Evolutionary conservation across 2,888 invertebrate species (phyloP), one percentile per base, ranked within the genome.

Genomic region (Branchipolynoe longqiensis): DNA sequence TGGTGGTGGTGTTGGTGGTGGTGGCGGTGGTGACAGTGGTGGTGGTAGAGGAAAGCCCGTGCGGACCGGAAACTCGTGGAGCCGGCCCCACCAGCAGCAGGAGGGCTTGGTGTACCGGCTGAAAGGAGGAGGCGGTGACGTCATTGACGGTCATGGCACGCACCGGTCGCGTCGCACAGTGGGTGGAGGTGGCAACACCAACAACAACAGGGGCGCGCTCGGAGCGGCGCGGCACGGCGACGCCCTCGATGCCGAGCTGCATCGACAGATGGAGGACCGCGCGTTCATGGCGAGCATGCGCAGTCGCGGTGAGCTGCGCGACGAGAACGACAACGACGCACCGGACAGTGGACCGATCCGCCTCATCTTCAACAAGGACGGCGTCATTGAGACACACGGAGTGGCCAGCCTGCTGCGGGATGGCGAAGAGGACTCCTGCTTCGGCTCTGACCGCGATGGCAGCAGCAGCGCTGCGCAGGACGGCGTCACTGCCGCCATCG

Each of bases 321-420:
- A 78, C 28, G 14, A 31, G 31, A 78, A 78, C 54, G 41, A 48
- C 25, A 78, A 78, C 22, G 64, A n/a, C 4, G n/a, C n/a, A 1
- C n/a, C n/a, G 22, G 73, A 73, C 1, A 28, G 25, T 25, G 78
- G 78, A 0, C 78, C 78, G 8, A 78, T 78, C 28, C 40, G 78
- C 12, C 41, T 78, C 0, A 41, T 78, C 48, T 78, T 78, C 78
- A 48, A 28, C 54, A 78, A 78, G 48, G 78, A 78, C 28, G 78
- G 78, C 54, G 28, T 78, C 31, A 78, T 78, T 25, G 78, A 78
- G 54, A 40, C 40, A 4, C 78, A 78, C 31, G 78, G 78, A 8
- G 31, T 28, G 2, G 78, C 78, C 3, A 48, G 78, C 78, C 25
- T 78, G 6, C 18, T 48, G 2, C 41, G 54, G 1, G 73, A 33